Conservation (phyloP, 2,797 vertebrate genomes). For the Coilia nasus region DNA sequence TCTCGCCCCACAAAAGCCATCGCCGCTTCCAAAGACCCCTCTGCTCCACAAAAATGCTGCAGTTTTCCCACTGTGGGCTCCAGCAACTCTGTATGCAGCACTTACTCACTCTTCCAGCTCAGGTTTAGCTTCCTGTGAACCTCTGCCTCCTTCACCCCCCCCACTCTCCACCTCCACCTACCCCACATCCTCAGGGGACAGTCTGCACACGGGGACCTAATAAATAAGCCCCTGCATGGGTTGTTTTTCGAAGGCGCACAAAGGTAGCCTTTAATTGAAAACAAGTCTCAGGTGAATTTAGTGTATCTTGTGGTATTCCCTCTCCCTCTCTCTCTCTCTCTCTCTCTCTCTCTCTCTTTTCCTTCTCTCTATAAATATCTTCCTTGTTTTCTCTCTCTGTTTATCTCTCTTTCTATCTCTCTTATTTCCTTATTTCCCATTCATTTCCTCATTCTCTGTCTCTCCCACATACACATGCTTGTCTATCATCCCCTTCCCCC, state of each 20-base stretch:
- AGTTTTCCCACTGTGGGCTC: neutral
- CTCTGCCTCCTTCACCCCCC: neutral
- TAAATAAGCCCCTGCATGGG: slow-evolving; percentile 37
- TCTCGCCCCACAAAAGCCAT: slow-evolving; percentile 44
- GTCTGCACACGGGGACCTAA: slow-evolving; percentile 27
- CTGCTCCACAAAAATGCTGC: slow-evolving; percentile 17
- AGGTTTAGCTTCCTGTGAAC: slow-evolving; percentile 16
- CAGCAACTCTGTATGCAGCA: neutral
- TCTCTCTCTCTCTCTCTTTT: slow-evolving; percentile 32
- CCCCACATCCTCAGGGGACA: slow-evolving; percentile 26
- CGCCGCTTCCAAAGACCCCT: slow-evolving; percentile 46
- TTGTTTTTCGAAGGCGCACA: slow-evolving; percentile 37
- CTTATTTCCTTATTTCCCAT: neutral
- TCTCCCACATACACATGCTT: neutral
- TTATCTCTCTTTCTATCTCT: slow-evolving; percentile 19
- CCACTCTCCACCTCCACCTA: neutral
- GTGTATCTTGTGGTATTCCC: slow-evolving; percentile 30
- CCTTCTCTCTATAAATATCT: neutral
- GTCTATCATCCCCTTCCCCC: slow-evolving; percentile 9
- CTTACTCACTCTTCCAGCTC: neutral
- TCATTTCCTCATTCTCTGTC: neutral
- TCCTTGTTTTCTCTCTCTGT: neutral
- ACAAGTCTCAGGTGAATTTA: slow-evolving; percentile 39
- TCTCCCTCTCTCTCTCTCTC: slow-evolving; percentile 14
- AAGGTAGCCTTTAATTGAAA: slow-evolving; percentile 44